Base-by-base conservation (phyloP, 2,888 invertebrate species). In the Bellardia bayeri region DNA sequence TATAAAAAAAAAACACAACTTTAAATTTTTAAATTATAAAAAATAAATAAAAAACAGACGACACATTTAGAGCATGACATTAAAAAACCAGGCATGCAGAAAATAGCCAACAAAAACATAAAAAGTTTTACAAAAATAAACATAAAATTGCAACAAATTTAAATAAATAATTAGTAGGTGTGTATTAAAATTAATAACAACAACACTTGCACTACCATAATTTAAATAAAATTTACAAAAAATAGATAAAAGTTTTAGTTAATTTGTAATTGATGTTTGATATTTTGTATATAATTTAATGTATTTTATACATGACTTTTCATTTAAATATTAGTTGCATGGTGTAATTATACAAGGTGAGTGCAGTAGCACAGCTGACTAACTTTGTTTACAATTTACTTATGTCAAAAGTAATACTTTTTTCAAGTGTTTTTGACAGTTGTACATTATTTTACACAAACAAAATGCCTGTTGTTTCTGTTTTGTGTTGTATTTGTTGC, bases 11-110 rank as follows among this genome's bases (percentile, higher is more conserved):
- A 2, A 16, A 72, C 7, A 58, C 9, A 58, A 33, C 11, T 56
- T 0, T 56, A 40, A 3, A 23, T 13, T n/a, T 7, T 8, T 37
- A 37, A 56, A 45, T 49, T 68, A 16, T 16, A 74, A 8, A 37
- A 42, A 16, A 63, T 54, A 30, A 33, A 74, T 14, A 49, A 71
- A 78, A 16, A 33, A 33, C 1, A 30, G 42, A 42, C 11, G 13
- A 54, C 54, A 49, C 51, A 87, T 87, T 69, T 79, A 87, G 87
- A 84, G 85, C 87, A 78, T 87, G 82, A 87, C 81, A 82, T 45
- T 49, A 61, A 45, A 82, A 66, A 78, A 30, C 37, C 87, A 85
- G 58, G 63, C 81, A 85, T 79, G 83, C 81, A 81, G 80, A 81
- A 79, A 86, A 76, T 68, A 68, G 63, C 37, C 61, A 79, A 72